Conservation (phyloP, 2,888 invertebrate genomes). For the Agrochola lota region DNA sequence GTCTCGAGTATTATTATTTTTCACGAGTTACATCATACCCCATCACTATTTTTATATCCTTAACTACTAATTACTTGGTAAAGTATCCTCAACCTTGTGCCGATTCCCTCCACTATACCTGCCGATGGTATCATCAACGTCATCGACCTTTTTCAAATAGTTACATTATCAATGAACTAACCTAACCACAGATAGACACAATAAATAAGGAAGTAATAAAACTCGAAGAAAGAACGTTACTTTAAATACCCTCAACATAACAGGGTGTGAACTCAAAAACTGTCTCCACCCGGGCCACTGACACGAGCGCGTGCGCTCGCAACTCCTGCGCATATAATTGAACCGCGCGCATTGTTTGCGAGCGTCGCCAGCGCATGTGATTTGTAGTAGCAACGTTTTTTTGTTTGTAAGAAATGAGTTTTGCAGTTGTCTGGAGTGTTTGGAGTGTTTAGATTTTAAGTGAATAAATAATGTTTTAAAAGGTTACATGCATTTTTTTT, state of each 20-base stretch:
- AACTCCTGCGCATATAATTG: slow-evolving; percentile 74
- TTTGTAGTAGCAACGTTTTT: slow-evolving; percentile 64
- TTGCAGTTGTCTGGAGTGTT: slow-evolving; percentile 46
- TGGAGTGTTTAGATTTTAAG: not conserved
- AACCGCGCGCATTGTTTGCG: slow-evolving; percentile 65
- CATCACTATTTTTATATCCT: not conserved
- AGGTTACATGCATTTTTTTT: not conserved
- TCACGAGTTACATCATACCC: too few relatives aligned
- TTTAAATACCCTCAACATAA: slow-evolving; percentile 33
- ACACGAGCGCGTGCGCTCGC: slow-evolving; percentile 70
- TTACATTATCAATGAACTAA: not conserved
- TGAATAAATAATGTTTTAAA: not conserved
- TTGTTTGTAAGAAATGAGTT: slow-evolving; percentile 55
- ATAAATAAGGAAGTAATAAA: slow-evolving; percentile 12
- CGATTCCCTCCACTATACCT: not conserved
- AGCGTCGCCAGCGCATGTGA: slow-evolving; percentile 59
- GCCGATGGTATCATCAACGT: not conserved
- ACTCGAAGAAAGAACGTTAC: not conserved
- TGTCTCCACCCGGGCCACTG: slow-evolving; percentile 60
- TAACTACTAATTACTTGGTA: not conserved
- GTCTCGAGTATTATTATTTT: too few relatives aligned
- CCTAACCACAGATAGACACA: not conserved
- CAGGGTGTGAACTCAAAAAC: slow-evolving; percentile 64
- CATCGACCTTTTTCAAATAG: not conserved
- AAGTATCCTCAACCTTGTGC: not conserved